Evolutionary conservation across 1,140 invertebrate genomes (phyloP).

Genomic region (Propsilocerus akamusi): DNA sequence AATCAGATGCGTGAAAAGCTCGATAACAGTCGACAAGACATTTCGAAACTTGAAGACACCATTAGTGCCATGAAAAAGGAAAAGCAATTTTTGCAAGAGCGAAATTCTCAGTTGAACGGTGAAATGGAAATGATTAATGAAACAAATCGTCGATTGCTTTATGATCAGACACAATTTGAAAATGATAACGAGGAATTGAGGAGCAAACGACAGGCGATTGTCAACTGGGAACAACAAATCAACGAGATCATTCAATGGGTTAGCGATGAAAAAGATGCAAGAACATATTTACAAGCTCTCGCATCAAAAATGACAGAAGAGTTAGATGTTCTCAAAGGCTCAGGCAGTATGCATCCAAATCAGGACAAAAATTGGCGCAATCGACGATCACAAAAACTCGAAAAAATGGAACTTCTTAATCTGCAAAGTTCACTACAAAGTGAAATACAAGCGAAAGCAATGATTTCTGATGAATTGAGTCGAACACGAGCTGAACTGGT

Average conservation of each 20-base stretch:
- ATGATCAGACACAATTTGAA: conserved; percentile 58
- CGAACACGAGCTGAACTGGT: conserved; percentile 78
- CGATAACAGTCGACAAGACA: background rate
- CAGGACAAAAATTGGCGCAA: conserved; percentile 82
- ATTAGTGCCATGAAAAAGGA: conserved; percentile 55
- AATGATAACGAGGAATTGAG: conserved; percentile 68
- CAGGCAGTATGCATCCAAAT: conserved; percentile 30
- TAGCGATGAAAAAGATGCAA: conserved; percentile 92
- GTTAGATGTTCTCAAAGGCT: conserved; percentile 82
- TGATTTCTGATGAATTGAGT: conserved; percentile 83
- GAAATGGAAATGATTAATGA: conserved; percentile 61
- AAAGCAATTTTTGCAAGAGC: conserved; percentile 61
- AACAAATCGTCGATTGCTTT: conserved; percentile 55
- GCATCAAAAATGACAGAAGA: conserved; percentile 98
- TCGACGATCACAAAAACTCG: conserved; percentile 88
- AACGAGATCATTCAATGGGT: conserved; percentile 95
- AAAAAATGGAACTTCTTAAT: conserved; percentile 96
- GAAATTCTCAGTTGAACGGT: conserved; percentile 67
- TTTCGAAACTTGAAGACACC: conserved; percentile 52
- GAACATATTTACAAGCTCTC: conserved; percentile 84
- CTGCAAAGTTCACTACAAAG: conserved; percentile 92
- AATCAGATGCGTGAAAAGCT: conserved; percentile 46
- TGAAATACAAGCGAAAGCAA: conserved; percentile 96
- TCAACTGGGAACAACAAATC: conserved; percentile 82
- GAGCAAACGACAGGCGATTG: conserved; percentile 59